Conservation (phyloP, 1,140 invertebrate genomes). For the Augochlora pura region DNA sequence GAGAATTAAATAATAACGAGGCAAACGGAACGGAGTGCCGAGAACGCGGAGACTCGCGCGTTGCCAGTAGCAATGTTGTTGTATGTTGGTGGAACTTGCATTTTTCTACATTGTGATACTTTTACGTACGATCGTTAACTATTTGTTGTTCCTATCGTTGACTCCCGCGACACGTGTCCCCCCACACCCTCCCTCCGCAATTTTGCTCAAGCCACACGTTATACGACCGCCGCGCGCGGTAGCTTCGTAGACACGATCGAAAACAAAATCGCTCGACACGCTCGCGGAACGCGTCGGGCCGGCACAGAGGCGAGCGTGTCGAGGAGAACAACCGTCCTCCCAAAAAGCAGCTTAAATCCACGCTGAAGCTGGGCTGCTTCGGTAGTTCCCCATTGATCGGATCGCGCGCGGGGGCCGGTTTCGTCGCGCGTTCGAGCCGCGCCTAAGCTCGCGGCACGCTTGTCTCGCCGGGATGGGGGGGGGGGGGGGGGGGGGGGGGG, state of each 20-base stretch:
- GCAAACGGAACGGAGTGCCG: no score
- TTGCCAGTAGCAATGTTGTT: conserved; percentile 3
- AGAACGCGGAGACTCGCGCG: neutral
- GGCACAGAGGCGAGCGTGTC: conserved; percentile 8
- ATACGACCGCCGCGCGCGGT: neutral
- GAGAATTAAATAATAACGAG: no score
- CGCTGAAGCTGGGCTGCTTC: conserved; percentile 41
- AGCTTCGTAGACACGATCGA: conserved; percentile 23
- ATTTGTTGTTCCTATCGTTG: conserved; percentile 53
- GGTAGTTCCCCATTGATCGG: conserved; percentile 14
- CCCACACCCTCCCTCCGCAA: conserved; percentile 41
- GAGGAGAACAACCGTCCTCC: conserved; percentile 45
- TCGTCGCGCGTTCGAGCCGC: neutral
- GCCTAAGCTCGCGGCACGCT: neutral
- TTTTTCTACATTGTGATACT: conserved; percentile 68
- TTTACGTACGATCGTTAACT: conserved; percentile 52
- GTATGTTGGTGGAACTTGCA: conserved; percentile 52
- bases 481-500: no score
- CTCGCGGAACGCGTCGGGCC: conserved; percentile 5
- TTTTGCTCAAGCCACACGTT: neutral
- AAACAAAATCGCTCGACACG: neutral
- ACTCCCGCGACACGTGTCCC: conserved; percentile 36
- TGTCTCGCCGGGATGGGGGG: no score
- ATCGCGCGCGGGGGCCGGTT: neutral
- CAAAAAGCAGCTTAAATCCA: conserved; percentile 36